Evolutionary conservation across 2,888 invertebrate species (phyloP).

Genomic region (Troglohyphantes excavatus): DNA sequence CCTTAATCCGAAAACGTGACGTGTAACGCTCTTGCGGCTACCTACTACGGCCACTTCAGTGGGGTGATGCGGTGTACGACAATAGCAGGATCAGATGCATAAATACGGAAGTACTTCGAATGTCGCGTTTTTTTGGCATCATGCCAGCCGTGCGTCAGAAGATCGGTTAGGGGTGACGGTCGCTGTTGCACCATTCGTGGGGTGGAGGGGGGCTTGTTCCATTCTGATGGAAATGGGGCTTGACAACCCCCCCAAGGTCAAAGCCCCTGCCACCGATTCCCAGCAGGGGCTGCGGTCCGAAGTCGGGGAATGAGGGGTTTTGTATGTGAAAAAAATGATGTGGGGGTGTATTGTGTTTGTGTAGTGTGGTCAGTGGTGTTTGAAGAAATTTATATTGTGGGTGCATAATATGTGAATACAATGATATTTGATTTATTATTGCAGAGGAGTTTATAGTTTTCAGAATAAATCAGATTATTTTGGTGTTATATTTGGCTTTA

Average conservation of each 20-base stretch:
- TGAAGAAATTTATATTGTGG: too few relatives aligned
- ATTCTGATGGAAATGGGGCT: slow-evolving; percentile 48
- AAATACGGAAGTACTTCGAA: slow-evolving; percentile 55
- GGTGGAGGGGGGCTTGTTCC: background rate
- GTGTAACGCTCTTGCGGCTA: background rate
- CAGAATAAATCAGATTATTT: too few relatives aligned
- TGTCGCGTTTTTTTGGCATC: slow-evolving; percentile 16
- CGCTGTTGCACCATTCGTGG: slow-evolving; percentile 7
- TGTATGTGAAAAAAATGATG: background rate
- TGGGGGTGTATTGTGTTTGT: too few relatives aligned
- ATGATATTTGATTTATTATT: too few relatives aligned
- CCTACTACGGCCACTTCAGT: slow-evolving; percentile 8
- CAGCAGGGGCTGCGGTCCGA: background rate
- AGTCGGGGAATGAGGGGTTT: slow-evolving; percentile 10
- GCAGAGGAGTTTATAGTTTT: too few relatives aligned
- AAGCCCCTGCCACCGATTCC: slow-evolving; percentile 34
- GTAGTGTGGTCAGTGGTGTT: too few relatives aligned
- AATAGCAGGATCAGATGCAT: slow-evolving; percentile 29
- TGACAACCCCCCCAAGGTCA: slow-evolving; percentile 42
- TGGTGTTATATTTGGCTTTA: too few relatives aligned
- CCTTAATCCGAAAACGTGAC: background rate
- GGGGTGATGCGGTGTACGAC: background rate
- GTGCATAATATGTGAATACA: too few relatives aligned
- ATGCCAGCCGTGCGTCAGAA: slow-evolving; percentile 36
- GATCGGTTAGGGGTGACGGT: slow-evolving; percentile 26